Percentiles rank a stretch among this genome's conserved stretches.
These are phyloP conservation scores for Cossypha caffra DNA, from an alignment of 2,797 vertebrate genomes.

Conservation along the genomic window DNA sequence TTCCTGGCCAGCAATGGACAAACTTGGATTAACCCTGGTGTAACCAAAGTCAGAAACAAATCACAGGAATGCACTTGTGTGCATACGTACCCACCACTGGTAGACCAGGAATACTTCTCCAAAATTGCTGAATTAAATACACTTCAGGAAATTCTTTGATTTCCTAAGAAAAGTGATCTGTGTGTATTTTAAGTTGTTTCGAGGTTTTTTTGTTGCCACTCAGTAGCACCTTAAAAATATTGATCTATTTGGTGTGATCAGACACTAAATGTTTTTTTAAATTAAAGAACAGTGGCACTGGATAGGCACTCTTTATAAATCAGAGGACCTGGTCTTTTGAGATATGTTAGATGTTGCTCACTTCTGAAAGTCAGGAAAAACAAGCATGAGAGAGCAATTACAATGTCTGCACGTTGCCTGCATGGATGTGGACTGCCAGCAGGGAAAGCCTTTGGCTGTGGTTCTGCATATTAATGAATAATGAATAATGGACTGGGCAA, in stretches of 20 bases:
- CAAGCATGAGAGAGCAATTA: not conserved
- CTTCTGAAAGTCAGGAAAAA: not conserved
- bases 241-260: not conserved
- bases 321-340: not conserved
- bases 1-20: not conserved
- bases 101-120: not conserved
- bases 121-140: not conserved
- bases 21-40: not conserved
- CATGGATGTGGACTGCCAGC: not conserved
- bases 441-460: not conserved
- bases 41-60: not conserved
- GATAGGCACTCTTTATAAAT: not conserved
- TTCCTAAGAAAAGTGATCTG: not conserved
- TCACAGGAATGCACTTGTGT: not conserved
- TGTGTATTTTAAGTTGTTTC: not conserved
- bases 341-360: rapidly evolving
- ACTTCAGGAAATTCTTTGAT: not conserved
- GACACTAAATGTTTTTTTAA: not conserved
- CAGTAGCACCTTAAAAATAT: not conserved
- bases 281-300: not conserved
- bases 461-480: not conserved
- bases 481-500: not conserved
- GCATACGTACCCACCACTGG: rapidly evolving
- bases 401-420: not conserved
- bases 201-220: not conserved